Percentiles rank a stretch among this genome's conserved stretches.
Conservation (phyloP, 2,113 vertebrate species). For the Cinclus mexicanus region DNA sequence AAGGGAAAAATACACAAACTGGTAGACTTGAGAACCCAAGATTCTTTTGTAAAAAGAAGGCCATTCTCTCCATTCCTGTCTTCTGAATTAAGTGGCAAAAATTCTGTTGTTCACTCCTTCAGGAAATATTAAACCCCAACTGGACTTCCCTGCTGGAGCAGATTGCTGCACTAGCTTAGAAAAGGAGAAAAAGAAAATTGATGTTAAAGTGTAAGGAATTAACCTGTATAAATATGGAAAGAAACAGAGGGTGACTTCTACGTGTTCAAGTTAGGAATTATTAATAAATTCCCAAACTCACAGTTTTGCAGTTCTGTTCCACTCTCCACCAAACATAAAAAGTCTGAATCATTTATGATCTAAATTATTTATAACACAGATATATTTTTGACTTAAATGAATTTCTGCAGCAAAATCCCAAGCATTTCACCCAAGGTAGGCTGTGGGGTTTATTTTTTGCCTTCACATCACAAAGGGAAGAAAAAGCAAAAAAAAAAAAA, state of each 20-base stretch:
- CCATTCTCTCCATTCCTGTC: background rate
- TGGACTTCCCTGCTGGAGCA: background rate
- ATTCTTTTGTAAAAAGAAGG: background rate
- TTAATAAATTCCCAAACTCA: background rate
- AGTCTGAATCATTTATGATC: background rate
- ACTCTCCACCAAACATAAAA: background rate
- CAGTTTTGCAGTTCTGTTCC: background rate
- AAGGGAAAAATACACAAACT: background rate
- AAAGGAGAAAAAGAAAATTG: background rate
- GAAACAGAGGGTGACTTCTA: background rate
- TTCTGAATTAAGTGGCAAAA: background rate
- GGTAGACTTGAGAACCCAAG: background rate
- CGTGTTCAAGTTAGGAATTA: background rate
- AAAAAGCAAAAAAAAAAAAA: too few species aligned
- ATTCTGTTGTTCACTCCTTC: background rate
- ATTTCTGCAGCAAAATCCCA: background rate
- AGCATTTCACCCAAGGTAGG: background rate
- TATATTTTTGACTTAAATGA: background rate
- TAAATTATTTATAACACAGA: constrained; percentile 12
- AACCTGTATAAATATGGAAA: background rate
- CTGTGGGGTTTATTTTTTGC: background rate
- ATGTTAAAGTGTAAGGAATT: background rate
- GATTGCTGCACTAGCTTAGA: background rate
- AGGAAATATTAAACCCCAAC: background rate
- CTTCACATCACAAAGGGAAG: background rate